Evolutionary conservation across 2,113 vertebrate species (phyloP), one percentile per base, ranked within the genome.

Genomic region (Grus americana): DNA sequence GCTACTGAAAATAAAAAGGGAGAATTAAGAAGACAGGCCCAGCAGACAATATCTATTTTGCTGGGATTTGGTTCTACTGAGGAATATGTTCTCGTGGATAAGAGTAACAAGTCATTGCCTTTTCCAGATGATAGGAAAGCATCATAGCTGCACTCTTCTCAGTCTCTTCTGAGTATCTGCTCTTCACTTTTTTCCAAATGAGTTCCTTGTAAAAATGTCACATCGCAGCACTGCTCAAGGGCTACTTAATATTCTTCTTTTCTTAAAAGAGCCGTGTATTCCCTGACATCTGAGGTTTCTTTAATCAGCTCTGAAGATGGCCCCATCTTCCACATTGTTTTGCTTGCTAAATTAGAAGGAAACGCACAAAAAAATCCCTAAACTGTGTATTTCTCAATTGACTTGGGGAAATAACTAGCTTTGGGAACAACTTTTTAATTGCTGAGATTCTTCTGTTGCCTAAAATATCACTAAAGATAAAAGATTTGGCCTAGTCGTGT

Each of bases 111-210:
- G 52, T 78, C 50, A 19, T 87, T 4, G 15, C 54, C 78, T 96
- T 97, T 88, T 96, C 78, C 47, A 93, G 84, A 88, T 85, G 36
- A 88, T 72, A 73, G 76, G 57, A 91, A 94, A 8, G 5, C 26
- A 46, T 92, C 96, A 95, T 89, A 92, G 85, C 86, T 92, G 36
- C 52, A 63, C 90, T 92, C 63, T 75, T 88, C 40, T 75, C 67
- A 16, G 46, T 71, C 80, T 93, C 72, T 95, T 95, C 86, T 54
- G 84, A 87, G 22, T 83, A 86, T 71, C 72, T 79, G 71, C 86
- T 83, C 67, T 96, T 97, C 90, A 63, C 90, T 91, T 96, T 93
- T 80, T 93, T 92, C 83, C 84, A 94, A 86, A 94, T 90, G 52
- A 95, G 81, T 84, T 92, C 73, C 94, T 94, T 94, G 71, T 76